Percentiles rank a stretch among this genome's conserved stretches.
Evolutionary conservation across 2,888 invertebrate genomes (phyloP).

Genomic region (Cantharis rustica): DNA sequence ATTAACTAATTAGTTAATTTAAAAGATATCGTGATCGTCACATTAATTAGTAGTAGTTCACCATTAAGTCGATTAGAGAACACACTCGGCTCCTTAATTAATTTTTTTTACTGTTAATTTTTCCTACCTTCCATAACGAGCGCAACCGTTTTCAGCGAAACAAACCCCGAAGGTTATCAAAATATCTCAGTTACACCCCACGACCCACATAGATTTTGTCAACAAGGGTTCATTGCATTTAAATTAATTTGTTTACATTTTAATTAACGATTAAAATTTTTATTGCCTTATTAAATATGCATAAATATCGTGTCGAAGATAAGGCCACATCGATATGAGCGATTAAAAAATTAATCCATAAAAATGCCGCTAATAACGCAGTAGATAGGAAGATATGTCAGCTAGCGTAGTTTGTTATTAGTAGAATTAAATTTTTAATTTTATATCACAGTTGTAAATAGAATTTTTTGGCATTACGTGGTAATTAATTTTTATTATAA

Average conservation of each 20-base stretch:
- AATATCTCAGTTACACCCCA: not conserved
- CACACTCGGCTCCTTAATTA: not conserved
- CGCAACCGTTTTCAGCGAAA: not conserved
- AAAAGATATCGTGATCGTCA: not conserved
- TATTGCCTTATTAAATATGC: not conserved
- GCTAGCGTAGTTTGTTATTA: not conserved
- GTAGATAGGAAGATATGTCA: not conserved
- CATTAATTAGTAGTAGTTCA: not conserved
- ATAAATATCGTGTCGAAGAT: not conserved
- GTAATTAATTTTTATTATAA: not conserved
- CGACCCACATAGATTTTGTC: not conserved
- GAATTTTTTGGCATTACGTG: not conserved
- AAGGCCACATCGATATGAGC: not conserved
- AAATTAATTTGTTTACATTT: not conserved
- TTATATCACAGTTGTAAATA: not conserved
- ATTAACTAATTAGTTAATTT: constrained; percentile 1
- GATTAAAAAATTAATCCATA: not conserved
- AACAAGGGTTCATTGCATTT: not conserved
- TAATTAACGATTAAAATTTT: not conserved
- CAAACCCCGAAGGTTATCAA: not conserved
- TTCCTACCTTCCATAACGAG: not conserved
- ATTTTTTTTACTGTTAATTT: not conserved
- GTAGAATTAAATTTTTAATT: not conserved
- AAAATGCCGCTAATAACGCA: constrained; percentile 1
- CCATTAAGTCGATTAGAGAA: not conserved